Conservation (phyloP, 2,113 vertebrate genomes). For the Oenanthe oenanthe region DNA sequence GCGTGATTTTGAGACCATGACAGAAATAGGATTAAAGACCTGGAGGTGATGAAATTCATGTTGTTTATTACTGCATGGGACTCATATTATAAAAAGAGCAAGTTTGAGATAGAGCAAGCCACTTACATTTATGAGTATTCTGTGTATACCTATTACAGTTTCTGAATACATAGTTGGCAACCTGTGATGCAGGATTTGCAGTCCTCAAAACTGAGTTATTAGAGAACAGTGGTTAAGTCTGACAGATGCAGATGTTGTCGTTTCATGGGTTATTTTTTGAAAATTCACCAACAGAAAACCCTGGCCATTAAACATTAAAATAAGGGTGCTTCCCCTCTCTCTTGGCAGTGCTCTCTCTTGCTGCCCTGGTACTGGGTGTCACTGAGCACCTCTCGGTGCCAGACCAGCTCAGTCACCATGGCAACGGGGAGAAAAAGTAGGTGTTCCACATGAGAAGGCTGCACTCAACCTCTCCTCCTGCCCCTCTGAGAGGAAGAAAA, state of each 20-base stretch:
- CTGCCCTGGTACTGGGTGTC: neutral
- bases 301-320: neutral
- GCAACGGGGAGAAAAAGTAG: neutral
- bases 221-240: neutral
- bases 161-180: neutral
- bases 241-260: neutral
- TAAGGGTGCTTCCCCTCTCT: neutral
- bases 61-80: neutral
- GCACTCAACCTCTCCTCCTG: neutral
- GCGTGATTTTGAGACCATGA: conserved; percentile 24
- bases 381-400: neutral
- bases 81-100: neutral
- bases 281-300: conserved; percentile 26
- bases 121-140: neutral
- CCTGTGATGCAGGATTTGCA: neutral
- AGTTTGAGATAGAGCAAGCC: neutral
- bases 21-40: conserved; percentile 41
- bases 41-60: conserved; percentile 9
- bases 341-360: neutral
- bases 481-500: neutral
- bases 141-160: neutral
- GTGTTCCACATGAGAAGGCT: conserved; percentile 32
- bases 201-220: neutral
- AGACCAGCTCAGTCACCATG: conserved; percentile 32
- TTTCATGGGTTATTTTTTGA: neutral